Percentiles rank a stretch among this genome's conserved stretches.
Evolutionary conservation across 1,140 invertebrate genomes (phyloP).

Genomic region (Phthorimaea operculella): DNA sequence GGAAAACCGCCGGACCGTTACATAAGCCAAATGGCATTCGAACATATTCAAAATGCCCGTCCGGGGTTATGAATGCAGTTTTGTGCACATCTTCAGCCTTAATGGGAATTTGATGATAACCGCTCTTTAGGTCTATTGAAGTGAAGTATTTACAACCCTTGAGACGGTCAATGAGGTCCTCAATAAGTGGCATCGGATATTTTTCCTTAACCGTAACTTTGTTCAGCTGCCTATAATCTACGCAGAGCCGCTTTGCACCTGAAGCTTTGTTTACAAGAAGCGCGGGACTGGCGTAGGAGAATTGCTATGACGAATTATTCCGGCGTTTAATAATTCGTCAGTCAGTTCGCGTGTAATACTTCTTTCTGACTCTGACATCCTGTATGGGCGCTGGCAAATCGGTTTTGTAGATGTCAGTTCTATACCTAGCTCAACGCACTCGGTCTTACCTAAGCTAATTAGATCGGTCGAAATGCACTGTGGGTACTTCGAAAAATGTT

Average conservation of each 20-base stretch:
- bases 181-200: conserved; percentile 1
- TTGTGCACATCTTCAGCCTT: background rate
- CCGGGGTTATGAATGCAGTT: conserved; percentile 27
- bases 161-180: conserved; percentile 1
- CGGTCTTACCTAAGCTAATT: conserved; percentile 5
- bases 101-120: conserved; percentile 1
- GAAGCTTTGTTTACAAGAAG: conserved; percentile 1
- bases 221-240: conserved; percentile 1
- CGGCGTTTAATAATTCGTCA: background rate
- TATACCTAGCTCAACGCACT: conserved; percentile 17
- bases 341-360: conserved; percentile 9
- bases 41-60: conserved; percentile 31
- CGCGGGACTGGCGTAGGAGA: background rate
- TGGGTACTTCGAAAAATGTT: conserved; percentile 13
- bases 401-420: conserved; percentile 19
- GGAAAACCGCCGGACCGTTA: conserved; percentile 15
- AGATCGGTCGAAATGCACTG: conserved; percentile 9
- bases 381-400: conserved; percentile 15
- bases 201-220: conserved; percentile 1
- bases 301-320: background rate
- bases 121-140: background rate
- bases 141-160: background rate
- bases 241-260: background rate
- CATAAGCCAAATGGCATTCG: conserved; percentile 21
- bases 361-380: conserved; percentile 13